These are phyloP conservation scores for Cynodonichthys magdalenae DNA, from an alignment of 2,797 vertebrate species.

Conservation along the genomic window DNA sequence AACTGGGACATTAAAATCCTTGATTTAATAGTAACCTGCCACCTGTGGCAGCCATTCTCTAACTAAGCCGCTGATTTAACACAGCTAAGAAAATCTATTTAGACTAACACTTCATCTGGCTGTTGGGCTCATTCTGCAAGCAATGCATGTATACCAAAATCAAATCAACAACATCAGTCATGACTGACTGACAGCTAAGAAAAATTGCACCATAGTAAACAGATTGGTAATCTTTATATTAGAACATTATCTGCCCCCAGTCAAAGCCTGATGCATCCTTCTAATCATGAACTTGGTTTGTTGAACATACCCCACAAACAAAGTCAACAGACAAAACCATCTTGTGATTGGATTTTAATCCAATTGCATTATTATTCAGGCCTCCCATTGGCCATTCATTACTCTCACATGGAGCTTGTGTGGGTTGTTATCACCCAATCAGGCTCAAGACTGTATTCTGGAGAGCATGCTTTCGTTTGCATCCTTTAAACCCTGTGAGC, in stretches of 20 bases:
- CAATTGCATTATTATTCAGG: conserved; percentile 81
- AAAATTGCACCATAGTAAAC: conserved; percentile 67
- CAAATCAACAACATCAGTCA: conserved; percentile 61
- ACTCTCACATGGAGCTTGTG: conserved; percentile 79
- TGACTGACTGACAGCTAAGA: conserved; percentile 62
- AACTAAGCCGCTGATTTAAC: conserved; percentile 54
- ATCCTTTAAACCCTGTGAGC: conserved; percentile 81
- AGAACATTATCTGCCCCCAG: conserved; percentile 70
- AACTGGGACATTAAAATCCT: conserved; percentile 71
- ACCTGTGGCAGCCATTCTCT: conserved; percentile 59
- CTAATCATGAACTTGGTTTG: conserved; percentile 74
- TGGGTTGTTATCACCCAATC: conserved; percentile 80
- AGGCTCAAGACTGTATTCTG: conserved; percentile 77
- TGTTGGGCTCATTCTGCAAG: conserved; percentile 56
- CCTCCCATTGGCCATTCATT: conserved; percentile 83
- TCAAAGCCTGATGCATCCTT: conserved; percentile 69
- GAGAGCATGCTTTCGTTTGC: conserved; percentile 81
- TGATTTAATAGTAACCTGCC: conserved; percentile 71
- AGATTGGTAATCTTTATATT: conserved; percentile 75
- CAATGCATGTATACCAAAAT: conserved; percentile 53
- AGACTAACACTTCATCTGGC: conserved; percentile 39
- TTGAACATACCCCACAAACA: conserved; percentile 79
- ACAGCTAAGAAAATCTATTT: conserved; percentile 35
- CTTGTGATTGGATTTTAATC: conserved; percentile 83
- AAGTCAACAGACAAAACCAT: conserved; percentile 80